A percentile compares a stretch with the other conserved stretches of the same genome.
These are phyloP conservation scores for Parnassius smintheus DNA, from an alignment of 2,888 invertebrate species.

Conservation along the genomic window DNA sequence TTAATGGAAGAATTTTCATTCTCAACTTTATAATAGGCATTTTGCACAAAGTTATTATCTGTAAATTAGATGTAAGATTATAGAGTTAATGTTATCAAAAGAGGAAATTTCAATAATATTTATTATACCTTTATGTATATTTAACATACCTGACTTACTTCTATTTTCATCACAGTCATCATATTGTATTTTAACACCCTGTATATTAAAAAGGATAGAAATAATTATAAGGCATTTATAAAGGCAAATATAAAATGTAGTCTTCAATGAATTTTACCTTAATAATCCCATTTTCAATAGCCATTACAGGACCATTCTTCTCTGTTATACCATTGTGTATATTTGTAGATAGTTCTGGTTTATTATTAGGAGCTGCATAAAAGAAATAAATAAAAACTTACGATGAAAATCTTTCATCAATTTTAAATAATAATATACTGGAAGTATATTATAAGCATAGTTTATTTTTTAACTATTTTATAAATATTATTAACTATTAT, in stretches of 20 bases:
- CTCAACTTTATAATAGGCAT: conserved; percentile 66
- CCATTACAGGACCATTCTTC: conserved; percentile 62
- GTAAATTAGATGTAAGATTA: conserved; percentile 32
- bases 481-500: no score
- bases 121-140: conserved; percentile 42
- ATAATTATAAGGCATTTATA: background rate
- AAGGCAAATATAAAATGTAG: background rate
- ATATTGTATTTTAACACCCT: conserved; percentile 53
- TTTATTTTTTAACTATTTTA: no score
- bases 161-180: conserved; percentile 40
- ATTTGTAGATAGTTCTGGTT: conserved; percentile 31
- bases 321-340: conserved; percentile 38
- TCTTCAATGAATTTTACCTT: conserved; percentile 49
- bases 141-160: conserved; percentile 30
- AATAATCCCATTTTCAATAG: conserved; percentile 75
- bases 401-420: no score
- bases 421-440: no score
- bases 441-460: no score
- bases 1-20: conserved; percentile 55
- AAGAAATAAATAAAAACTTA: conserved; percentile 5
- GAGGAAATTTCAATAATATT: background rate
- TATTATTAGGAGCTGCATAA: conserved; percentile 38
- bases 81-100: background rate
- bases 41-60: conserved; percentile 52
- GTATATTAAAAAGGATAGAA: conserved; percentile 28